These are phyloP conservation scores for Sander lucioperca DNA, from an alignment of 2,113 vertebrate genomes.

Conservation along the genomic window DNA sequence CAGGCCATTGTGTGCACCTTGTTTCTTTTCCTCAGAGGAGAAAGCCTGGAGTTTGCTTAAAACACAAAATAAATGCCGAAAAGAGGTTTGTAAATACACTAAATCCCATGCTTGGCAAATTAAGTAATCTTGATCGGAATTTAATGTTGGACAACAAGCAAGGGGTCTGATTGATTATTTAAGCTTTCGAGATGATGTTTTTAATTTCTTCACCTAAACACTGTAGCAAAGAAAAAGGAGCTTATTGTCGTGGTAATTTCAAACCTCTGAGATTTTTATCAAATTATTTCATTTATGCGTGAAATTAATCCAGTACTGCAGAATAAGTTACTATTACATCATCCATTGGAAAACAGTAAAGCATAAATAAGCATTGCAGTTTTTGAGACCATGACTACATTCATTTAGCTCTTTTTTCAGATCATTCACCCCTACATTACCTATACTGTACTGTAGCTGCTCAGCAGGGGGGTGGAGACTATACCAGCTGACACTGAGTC, in stretches of 20 bases:
- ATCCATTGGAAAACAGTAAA: not conserved
- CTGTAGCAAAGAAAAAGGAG: constrained; percentile 2
- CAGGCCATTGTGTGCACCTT: constrained; percentile 18
- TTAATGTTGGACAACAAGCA: constrained; percentile 29
- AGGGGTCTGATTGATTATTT: constrained; percentile 23
- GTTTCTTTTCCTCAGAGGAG: not conserved
- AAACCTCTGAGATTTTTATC: not conserved
- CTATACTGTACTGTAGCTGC: not conserved
- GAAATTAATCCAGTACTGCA: constrained; percentile 10
- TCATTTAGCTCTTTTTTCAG: constrained; percentile 11
- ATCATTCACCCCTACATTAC: constrained; percentile 6
- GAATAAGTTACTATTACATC: not conserved
- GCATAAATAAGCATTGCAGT: not conserved
- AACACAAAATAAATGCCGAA: not conserved
- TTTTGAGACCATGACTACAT: not conserved
- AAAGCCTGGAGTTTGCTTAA: constrained; percentile 9
- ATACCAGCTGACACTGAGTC: not conserved
- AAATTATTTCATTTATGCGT: not conserved
- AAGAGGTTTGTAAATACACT: constrained; percentile 33
- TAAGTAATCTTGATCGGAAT: constrained; percentile 31
- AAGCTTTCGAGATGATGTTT: constrained; percentile 27
- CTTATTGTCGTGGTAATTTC: constrained; percentile 6
- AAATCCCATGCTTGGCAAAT: constrained; percentile 21
- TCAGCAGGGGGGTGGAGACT: not conserved
- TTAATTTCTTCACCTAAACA: constrained; percentile 19